Evolutionary conservation across 2,888 invertebrate species (phyloP).

Genomic region (Aphodius granarius): DNA sequence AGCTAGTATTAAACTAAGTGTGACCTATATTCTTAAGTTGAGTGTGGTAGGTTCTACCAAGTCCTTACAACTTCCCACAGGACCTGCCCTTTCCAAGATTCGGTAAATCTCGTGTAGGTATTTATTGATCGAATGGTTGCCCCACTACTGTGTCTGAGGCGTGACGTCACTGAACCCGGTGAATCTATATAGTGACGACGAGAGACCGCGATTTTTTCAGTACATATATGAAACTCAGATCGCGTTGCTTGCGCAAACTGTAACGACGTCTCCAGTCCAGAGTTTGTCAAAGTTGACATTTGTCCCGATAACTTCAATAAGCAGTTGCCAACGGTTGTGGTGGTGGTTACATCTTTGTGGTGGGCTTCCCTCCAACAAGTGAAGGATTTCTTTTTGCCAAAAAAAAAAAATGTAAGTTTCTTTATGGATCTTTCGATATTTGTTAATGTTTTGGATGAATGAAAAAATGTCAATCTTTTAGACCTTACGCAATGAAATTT

Average conservation of each 20-base stretch:
- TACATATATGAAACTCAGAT: neutral
- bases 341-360: neutral
- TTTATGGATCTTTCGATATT: neutral
- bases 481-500: neutral
- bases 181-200: neutral
- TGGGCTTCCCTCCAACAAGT: neutral
- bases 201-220: neutral
- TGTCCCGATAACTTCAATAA: neutral
- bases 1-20: too few species aligned
- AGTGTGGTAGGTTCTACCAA: neutral
- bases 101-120: neutral
- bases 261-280: neutral
- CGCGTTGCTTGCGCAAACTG: neutral
- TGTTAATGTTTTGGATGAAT: neutral
- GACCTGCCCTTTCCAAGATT: neutral
- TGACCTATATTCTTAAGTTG: neutral
- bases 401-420: neutral
- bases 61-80: neutral
- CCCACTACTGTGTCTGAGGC: neutral
- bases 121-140: neutral
- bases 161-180: neutral
- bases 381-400: neutral
- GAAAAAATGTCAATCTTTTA: neutral
- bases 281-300: neutral
- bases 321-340: neutral